Percentiles rank a stretch among this genome's conserved stretches.
These are phyloP conservation scores for Furnarius figulus DNA, from an alignment of 2,113 vertebrate species.

Conservation along the genomic window DNA sequence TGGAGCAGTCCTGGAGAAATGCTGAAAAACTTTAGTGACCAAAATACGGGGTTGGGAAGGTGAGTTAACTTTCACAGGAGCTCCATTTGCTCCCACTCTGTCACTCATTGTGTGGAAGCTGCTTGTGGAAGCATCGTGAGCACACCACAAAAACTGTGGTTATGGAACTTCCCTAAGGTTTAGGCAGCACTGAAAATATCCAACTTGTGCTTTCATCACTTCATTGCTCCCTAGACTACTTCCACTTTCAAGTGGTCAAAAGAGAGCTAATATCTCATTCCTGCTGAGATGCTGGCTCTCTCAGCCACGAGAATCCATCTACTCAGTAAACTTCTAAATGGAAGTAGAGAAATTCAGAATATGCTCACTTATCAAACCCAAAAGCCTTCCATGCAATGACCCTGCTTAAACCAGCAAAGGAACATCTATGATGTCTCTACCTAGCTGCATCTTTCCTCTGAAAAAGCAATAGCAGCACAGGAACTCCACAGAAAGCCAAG, in stretches of 20 bases:
- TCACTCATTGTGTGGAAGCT: background rate
- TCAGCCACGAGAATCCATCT: background rate
- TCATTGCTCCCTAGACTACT: background rate
- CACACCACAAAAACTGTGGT: background rate
- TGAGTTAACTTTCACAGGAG: background rate
- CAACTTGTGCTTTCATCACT: background rate
- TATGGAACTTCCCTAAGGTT: background rate
- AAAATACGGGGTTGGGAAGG: background rate
- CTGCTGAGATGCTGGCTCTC: background rate
- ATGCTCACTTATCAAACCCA: background rate
- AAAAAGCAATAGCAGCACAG: background rate
- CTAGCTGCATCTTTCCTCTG: background rate
- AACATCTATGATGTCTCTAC: background rate
- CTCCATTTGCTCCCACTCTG: background rate
- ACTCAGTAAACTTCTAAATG: background rate
- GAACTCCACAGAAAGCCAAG: background rate
- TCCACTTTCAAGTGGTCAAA: background rate
- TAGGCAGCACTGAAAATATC: background rate
- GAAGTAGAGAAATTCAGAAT: background rate
- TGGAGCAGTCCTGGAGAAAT: background rate
- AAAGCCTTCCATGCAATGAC: background rate
- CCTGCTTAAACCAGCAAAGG: background rate
- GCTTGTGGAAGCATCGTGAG: background rate
- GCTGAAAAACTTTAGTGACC: background rate
- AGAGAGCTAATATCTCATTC: background rate